Evolutionary conservation across 1,140 invertebrate genomes (phyloP).

Genomic region (Cylas formicarius): DNA sequence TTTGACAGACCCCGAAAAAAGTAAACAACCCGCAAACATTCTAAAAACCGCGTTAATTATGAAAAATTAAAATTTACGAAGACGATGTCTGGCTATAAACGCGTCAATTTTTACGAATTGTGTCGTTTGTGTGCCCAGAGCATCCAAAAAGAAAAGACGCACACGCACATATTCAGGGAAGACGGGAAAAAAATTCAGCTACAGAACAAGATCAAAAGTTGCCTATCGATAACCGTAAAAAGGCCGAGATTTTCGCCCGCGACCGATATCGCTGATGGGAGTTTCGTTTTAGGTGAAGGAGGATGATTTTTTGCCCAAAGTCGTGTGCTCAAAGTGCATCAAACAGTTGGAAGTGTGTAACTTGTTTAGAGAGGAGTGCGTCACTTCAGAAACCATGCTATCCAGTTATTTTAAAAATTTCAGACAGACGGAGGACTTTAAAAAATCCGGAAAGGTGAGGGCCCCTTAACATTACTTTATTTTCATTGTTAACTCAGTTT

Average conservation of each 20-base stretch:
- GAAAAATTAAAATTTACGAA: conserved; percentile 10
- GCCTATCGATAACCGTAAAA: conserved; percentile 56
- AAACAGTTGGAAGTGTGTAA: conserved; percentile 55
- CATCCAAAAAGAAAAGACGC: conserved; percentile 53
- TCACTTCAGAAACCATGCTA: conserved; percentile 59
- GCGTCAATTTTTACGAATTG: conserved; percentile 63
- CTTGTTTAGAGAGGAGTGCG: conserved; percentile 57
- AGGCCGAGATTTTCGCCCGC: conserved; percentile 7
- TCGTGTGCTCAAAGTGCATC: conserved; percentile 58
- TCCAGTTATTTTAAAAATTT: conserved; percentile 57
- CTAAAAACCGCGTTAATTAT: too few relatives aligned
- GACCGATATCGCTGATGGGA: not conserved
- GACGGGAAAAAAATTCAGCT: conserved; percentile 57
- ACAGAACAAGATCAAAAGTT: conserved; percentile 56
- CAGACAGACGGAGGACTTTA: conserved; percentile 53
- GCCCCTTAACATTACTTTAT: not conserved
- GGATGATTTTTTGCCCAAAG: conserved; percentile 62
- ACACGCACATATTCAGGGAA: conserved; percentile 59
- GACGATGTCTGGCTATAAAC: conserved; percentile 54
- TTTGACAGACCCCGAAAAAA: too few relatives aligned
- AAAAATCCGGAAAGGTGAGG: conserved; percentile 54
- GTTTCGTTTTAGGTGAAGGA: conserved; percentile 50
- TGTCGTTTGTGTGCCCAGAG: conserved; percentile 61
- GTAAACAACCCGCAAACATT: too few relatives aligned
- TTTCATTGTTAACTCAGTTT: conserved; percentile 34